Percentiles rank a stretch among this genome's conserved stretches.
phyloP scores from a whole-genome alignment of 64 coral and sea anemone species.

The Stylophora pistillata region DNA sequence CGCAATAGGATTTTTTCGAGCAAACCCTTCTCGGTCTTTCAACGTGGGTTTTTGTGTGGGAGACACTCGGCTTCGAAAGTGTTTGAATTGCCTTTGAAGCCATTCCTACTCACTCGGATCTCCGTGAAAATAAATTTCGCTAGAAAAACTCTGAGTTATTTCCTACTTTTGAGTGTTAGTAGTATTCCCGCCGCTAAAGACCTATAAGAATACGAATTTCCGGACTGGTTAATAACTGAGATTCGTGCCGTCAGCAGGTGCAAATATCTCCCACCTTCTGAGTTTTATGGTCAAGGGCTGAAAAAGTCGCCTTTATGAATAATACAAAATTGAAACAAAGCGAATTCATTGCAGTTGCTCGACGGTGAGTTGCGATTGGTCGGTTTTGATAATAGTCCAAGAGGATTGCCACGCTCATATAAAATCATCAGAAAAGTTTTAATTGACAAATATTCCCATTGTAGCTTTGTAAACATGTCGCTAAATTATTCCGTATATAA shows the following conservation, averaged over 20 bases:
- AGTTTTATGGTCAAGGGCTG: conserved; percentile 30
- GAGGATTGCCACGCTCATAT: conserved; percentile 39
- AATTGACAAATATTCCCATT: conserved; percentile 53
- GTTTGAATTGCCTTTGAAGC: conserved; percentile 6
- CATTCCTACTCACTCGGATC: background rate
- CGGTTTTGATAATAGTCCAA: conserved; percentile 9
- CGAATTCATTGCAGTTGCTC: conserved; percentile 21
- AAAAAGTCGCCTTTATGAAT: conserved; percentile 41
- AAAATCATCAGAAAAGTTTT: conserved; percentile 31
- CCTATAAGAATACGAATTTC: conserved; percentile 48
- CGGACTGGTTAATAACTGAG: conserved; percentile 56
- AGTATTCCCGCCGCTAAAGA: conserved; percentile 37
- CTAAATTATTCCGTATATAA: conserved; percentile 33
- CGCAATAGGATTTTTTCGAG: conserved; percentile 10
- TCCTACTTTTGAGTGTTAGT: background rate
- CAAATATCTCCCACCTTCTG: conserved; percentile 22
- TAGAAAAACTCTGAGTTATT: background rate
- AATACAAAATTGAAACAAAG: conserved; percentile 37
- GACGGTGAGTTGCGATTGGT: background rate
- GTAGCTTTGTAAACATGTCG: conserved; percentile 39
- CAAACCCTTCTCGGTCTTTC: conserved; percentile 23
- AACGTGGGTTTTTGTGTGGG: background rate
- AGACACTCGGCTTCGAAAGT: background rate
- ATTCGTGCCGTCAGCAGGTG: conserved; percentile 52
- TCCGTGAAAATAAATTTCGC: background rate